Percentiles rank a stretch among this genome's conserved stretches.
These are phyloP conservation scores for Choristoneura rosaceana DNA, from an alignment of 2,888 invertebrate species.

Conservation along the genomic window DNA sequence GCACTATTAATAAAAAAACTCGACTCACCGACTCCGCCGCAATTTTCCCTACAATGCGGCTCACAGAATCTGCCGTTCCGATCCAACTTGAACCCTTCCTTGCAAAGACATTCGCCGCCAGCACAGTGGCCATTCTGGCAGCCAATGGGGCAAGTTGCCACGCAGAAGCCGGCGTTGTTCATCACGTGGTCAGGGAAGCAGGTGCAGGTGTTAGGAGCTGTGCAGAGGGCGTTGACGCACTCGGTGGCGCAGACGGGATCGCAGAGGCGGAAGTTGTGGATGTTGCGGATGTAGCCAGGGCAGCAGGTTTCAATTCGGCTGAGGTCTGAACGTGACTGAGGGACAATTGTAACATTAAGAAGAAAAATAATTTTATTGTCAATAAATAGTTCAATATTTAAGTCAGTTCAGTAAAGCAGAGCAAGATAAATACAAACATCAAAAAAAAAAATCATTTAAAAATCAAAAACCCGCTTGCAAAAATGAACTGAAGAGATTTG, in stretches of 20 bases:
- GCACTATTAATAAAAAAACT: no score
- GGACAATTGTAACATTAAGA: neutral
- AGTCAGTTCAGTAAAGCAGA: no score
- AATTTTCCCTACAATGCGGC: conserved; percentile 83
- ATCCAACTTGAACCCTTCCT: conserved; percentile 84
- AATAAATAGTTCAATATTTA: no score
- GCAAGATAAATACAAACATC: no score
- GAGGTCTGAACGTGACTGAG: conserved; percentile 85
- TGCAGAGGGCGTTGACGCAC: conserved; percentile 87
- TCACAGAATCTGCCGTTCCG: conserved; percentile 85
- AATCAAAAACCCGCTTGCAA: no score
- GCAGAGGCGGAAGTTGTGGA: conserved; percentile 84
- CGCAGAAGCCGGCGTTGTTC: conserved; percentile 82
- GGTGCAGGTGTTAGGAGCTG: conserved; percentile 87
- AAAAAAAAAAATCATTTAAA: no score
- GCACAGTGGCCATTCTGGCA: conserved; percentile 89
- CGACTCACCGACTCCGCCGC: conserved; percentile 78
- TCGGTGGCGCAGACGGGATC: conserved; percentile 86
- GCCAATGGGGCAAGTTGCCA: conserved; percentile 88
- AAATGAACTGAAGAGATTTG: no score
- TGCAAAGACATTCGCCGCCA: conserved; percentile 87
- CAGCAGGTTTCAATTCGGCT: conserved; percentile 90
- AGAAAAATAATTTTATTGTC: no score
- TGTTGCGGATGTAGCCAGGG: conserved; percentile 88
- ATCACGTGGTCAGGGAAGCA: conserved; percentile 87